phyloP scores from a whole-genome alignment of 1,140 invertebrate species.

The Teleogryllus occipitalis region DNA sequence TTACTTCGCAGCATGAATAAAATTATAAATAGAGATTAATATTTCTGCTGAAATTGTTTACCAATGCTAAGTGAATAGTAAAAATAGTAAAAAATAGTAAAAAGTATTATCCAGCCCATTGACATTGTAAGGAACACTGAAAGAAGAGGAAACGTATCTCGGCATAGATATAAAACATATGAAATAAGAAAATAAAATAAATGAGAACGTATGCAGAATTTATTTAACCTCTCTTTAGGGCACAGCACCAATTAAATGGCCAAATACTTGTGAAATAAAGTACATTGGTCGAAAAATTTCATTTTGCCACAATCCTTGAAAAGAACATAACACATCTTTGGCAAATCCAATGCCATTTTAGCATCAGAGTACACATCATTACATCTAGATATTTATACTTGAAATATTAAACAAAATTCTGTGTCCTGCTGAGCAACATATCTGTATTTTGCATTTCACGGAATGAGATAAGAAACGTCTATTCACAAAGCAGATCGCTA shows the following conservation, averaged over 20 bases:
- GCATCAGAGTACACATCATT: neutral
- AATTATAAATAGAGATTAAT: too few species aligned
- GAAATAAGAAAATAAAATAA: neutral
- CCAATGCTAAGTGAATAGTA: too few species aligned
- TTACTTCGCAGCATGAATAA: too few species aligned
- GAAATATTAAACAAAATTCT: too few species aligned
- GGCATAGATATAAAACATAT: too few species aligned
- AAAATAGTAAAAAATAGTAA: too few species aligned
- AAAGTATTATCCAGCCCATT: too few species aligned
- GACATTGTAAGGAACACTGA: too few species aligned
- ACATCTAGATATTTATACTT: neutral
- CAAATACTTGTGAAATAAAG: neutral
- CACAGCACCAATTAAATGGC: neutral
- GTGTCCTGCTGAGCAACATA: neutral
- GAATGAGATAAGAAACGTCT: neutral
- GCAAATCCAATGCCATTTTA: neutral
- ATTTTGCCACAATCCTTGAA: neutral
- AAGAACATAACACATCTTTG: neutral
- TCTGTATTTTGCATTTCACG: neutral
- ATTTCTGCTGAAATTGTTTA: too few species aligned
- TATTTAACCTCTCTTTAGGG: neutral
- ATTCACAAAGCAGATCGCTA: neutral
- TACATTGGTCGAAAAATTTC: neutral
- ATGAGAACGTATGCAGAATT: neutral
- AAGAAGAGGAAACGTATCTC: too few species aligned